Base-by-base conservation (phyloP, 1,140 invertebrate genomes). In the Musca domestica region DNA sequence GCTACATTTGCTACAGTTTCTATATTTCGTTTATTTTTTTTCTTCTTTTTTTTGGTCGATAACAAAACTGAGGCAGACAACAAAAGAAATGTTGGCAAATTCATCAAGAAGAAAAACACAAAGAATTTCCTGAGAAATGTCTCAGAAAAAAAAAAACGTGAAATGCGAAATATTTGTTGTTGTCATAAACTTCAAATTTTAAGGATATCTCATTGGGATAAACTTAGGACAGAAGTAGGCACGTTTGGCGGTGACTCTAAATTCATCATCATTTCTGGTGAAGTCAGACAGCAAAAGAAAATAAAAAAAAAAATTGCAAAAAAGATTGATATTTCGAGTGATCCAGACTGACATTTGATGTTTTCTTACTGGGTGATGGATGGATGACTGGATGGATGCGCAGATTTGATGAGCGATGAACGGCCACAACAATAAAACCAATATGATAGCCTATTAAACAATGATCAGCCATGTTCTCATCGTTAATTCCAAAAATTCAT, bases 291-390 rank as follows among this genome's bases (percentile, higher is more conserved):
- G 27, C 56, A 12, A 15, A 5, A 41, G 12, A 41, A 61, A 61
- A 61, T 10, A 41, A 34, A 41, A 30, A n/a, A 7, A 58, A 34
- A n/a, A 58, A 58, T 17, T 17, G 5, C 0, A 22, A 19, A 19
- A 19, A 34, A 61, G 56, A 61, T 61, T 61, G 56, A 61, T 61
- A 61, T 61, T 61, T 61, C 20, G 27, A 41, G 20, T 61, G 56
- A 61, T 61, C 17, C 56, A 61, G 27, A 61, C 56, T 61, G 56
- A 61, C 56, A 61, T 61, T 61, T 61, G 30, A 61, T 34, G 25
- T 30, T 58, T 27, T 58, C 12, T 25, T 4, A 19, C 30, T 3
- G 3, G 27, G 17, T 34, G 19, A 56, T 54, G n/a, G 25, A 30
- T 30, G 27, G 27, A 30, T 30, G n/a, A n/a, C n/a, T n/a, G 27